Conservation (phyloP, 1,140 invertebrate genomes). For the Atta colombica region DNA sequence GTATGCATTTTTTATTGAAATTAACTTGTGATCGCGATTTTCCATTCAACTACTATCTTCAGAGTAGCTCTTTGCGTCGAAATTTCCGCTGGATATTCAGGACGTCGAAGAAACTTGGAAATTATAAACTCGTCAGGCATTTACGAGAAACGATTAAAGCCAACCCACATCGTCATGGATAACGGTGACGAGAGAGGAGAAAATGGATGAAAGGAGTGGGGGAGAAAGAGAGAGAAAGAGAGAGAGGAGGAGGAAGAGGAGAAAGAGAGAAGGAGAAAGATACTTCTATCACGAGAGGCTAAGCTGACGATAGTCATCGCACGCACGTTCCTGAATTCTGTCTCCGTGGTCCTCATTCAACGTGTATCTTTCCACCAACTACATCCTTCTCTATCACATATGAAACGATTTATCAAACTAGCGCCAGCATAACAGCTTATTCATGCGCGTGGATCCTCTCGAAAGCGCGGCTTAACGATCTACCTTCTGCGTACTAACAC, state of each 20-base stretch:
- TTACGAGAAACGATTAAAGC: slow-evolving; percentile 80
- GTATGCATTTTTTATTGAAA: slow-evolving; percentile 13
- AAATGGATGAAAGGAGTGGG: slow-evolving; percentile 37
- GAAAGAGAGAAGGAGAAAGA: slow-evolving; percentile 19
- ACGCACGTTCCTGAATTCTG: slow-evolving; percentile 75
- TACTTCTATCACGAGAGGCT: slow-evolving; percentile 71
- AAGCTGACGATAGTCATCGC: slow-evolving; percentile 72
- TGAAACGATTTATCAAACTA: slow-evolving; percentile 83
- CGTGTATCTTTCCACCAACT: slow-evolving; percentile 16
- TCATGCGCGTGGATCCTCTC: slow-evolving; percentile 80
- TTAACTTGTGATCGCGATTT: slow-evolving; percentile 58
- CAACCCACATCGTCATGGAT: slow-evolving; percentile 66
- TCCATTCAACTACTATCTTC: slow-evolving; percentile 35
- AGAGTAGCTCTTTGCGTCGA: slow-evolving; percentile 54
- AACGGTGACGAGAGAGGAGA: slow-evolving; percentile 69
- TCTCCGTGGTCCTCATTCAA: slow-evolving; percentile 4
- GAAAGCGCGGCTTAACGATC: slow-evolving; percentile 79
- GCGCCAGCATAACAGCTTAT: slow-evolving; percentile 82
- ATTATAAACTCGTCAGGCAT: slow-evolving; percentile 81
- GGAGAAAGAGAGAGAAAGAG: slow-evolving; percentile 1
- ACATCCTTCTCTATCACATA: slow-evolving; percentile 13
- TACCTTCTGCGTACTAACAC: slow-evolving; percentile 66
- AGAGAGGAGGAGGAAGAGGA: background rate
- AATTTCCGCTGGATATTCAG: slow-evolving; percentile 74
- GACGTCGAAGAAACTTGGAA: slow-evolving; percentile 74